Base-by-base conservation (phyloP, 2,113 vertebrate genomes). In the Macquaria ambigua region DNA sequence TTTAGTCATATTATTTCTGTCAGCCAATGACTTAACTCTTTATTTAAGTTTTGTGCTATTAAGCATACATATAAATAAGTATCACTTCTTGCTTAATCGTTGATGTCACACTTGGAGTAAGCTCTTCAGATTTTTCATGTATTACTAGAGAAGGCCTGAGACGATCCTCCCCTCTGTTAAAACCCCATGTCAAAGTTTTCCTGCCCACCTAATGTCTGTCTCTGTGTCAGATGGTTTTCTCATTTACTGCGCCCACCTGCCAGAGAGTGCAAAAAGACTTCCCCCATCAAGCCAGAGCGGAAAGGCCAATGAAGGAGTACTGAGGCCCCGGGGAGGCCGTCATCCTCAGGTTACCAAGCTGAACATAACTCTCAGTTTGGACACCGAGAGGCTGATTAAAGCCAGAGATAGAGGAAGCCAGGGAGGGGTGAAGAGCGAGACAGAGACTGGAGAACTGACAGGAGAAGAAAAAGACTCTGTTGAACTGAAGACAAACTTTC, bases 181-280 rank as follows among this genome's bases (percentile, higher is more conserved):
- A 61, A 46, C 77, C 50, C 34, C 28, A 62, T 72, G 69, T 84
- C 87, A 77, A 76, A 46, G n/a, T 86, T 85, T 77, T 46, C 55
- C 66, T 71, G 46, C 50, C 58, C 77, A 70, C 74, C 61, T 85
- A 28, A 69, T 62, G 62, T 66, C 79, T 79, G 86, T 66, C 76
- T 90, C 56, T 82, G 66, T 71, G 75, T 90, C 91, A 93, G 82
- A 87, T 93, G 95, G 71, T 90, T 94, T 94, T 87, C 80, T 93
- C 93, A 92, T 96, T 89, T 81, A 52, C 81, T 81, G 55, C 64
- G 16, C 58, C 77, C 86, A 86, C 87, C 85, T 93, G 79, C 63
- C 81, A 86, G 64, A 88, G 46, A 88, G 74, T 37, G 48, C 46
- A 79, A 89, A 88, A 87, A 82, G 62, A 86, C 77, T 91, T 93